phyloP scores from a whole-genome alignment of 2,888 invertebrate species.

The Onchidella celtica region DNA sequence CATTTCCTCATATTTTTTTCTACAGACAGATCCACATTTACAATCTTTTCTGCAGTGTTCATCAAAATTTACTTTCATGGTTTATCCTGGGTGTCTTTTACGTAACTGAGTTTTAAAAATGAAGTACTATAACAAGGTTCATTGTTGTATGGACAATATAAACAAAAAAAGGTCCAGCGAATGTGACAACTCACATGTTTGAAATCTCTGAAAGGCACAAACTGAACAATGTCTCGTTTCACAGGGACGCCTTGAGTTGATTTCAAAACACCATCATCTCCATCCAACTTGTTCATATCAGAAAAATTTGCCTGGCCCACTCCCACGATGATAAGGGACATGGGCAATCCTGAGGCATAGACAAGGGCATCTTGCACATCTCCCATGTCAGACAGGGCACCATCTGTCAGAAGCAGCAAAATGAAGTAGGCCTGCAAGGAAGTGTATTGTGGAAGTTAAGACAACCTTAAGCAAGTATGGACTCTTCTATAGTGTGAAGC shows the following conservation, averaged over 20 bases:
- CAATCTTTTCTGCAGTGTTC: too few relatives aligned
- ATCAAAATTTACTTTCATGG: too few relatives aligned
- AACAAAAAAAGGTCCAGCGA: neutral
- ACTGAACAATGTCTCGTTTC: slow-evolving; percentile 78
- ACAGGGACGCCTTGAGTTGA: slow-evolving; percentile 67
- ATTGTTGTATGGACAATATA: too few relatives aligned
- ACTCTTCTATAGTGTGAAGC: neutral
- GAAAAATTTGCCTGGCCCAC: slow-evolving; percentile 77
- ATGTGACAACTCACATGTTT: slow-evolving; percentile 68
- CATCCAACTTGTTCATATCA: slow-evolving; percentile 77
- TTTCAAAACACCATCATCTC: slow-evolving; percentile 75
- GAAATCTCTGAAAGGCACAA: slow-evolving; percentile 78
- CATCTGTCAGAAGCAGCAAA: slow-evolving; percentile 78
- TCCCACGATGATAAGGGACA: slow-evolving; percentile 79
- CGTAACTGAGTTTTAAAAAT: too few relatives aligned
- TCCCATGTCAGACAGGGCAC: slow-evolving; percentile 77
- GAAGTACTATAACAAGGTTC: too few relatives aligned
- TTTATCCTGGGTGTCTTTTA: too few relatives aligned
- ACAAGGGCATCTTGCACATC: slow-evolving; percentile 74
- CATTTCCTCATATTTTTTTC: too few relatives aligned
- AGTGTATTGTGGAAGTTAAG: too few relatives aligned
- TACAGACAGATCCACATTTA: too few relatives aligned
- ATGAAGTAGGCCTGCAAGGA: slow-evolving; percentile 77
- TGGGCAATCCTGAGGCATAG: slow-evolving; percentile 75
- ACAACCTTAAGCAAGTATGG: neutral